Percentiles rank a stretch among this genome's conserved stretches.
Evolutionary conservation across 2,113 vertebrate species (phyloP).

Genomic region (Pipra filicauda): DNA sequence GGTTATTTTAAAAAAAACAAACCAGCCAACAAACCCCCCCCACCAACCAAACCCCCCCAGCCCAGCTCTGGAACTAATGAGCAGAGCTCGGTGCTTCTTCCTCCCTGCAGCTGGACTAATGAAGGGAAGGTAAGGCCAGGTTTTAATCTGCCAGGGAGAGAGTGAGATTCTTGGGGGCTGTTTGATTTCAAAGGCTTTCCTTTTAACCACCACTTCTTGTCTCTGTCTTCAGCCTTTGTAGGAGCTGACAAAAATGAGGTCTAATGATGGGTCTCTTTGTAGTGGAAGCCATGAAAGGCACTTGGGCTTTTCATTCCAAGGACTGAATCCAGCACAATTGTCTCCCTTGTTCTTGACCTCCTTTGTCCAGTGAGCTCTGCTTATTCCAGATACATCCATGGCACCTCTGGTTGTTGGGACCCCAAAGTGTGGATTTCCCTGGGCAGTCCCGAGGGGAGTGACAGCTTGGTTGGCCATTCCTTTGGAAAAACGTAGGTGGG

Average conservation of each 20-base stretch:
- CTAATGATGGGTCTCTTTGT: conserved; percentile 38
- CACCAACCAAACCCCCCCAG: neutral
- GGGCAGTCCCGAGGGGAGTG: neutral
- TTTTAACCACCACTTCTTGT: neutral
- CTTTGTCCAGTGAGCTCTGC: neutral
- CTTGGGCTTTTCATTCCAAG: neutral
- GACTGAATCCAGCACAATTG: neutral
- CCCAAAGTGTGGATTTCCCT: neutral
- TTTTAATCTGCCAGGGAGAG: neutral
- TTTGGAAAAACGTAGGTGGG: neutral
- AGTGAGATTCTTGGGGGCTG: neutral
- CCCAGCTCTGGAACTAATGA: neutral
- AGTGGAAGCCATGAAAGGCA: neutral
- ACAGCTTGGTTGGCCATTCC: neutral
- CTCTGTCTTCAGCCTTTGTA: neutral
- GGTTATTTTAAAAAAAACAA: conserved; percentile 23
- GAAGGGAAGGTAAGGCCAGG: neutral
- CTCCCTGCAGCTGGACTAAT: neutral
- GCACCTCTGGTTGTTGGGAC: neutral
- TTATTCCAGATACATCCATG: neutral
- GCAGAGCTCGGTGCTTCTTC: neutral
- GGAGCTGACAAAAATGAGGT: neutral
- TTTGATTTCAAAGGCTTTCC: neutral
- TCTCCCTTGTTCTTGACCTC: conserved; percentile 1
- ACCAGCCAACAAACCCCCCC: neutral